Conservation (phyloP, 2,113 vertebrate genomes). For the Sardina pilchardus region DNA sequence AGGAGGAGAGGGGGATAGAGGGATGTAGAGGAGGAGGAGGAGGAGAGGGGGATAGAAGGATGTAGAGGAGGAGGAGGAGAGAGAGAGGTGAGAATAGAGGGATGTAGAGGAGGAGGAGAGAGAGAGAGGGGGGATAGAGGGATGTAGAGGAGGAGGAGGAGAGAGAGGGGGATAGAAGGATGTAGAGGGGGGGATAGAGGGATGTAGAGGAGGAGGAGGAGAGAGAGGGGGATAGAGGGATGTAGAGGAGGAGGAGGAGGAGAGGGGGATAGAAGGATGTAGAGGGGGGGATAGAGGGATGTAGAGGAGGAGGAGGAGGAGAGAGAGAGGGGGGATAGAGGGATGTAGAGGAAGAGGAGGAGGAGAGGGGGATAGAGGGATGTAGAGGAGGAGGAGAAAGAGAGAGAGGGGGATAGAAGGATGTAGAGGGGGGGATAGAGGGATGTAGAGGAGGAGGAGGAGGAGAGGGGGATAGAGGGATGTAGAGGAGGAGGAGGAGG, state of each 20-base stretch:
- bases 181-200: slow-evolving; percentile 51
- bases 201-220: slow-evolving; percentile 10
- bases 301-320: neutral
- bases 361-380: slow-evolving; percentile 47
- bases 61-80: neutral
- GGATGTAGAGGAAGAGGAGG: too few species aligned
- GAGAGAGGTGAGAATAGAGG: too few species aligned
- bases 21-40: too few species aligned
- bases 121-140: slow-evolving; percentile 48
- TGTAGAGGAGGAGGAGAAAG: neutral
- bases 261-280: neutral
- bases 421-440: slow-evolving; percentile 52
- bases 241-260: neutral
- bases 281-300: slow-evolving; percentile 48
- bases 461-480: neutral
- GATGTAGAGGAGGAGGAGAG: neutral
- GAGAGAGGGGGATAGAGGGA: slow-evolving; percentile 46
- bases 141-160: neutral
- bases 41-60: slow-evolving; percentile 47
- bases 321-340: too few species aligned
- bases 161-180: neutral
- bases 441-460: neutral
- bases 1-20: neutral
- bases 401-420: neutral
- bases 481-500: too few species aligned